Percentiles rank a stretch among this genome's conserved stretches.
Conservation (phyloP, 2,888 invertebrate species). For the Gryllus longicercus region DNA sequence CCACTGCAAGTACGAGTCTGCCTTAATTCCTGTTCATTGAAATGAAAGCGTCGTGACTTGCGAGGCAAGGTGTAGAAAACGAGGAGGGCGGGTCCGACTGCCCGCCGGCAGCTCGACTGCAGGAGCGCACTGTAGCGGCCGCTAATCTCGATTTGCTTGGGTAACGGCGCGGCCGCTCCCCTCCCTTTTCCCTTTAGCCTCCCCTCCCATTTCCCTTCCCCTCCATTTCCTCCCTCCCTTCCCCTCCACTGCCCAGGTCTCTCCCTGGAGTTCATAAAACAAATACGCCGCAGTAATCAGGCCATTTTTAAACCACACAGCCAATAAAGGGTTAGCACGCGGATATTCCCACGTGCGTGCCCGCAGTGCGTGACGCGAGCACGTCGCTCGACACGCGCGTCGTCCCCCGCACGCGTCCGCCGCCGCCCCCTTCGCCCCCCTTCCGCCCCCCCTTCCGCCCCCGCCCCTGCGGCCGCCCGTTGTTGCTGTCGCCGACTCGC, state of each 20-base stretch:
- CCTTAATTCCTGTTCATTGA: too few relatives aligned
- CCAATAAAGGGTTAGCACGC: slow-evolving; percentile 17
- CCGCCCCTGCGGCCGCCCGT: neutral
- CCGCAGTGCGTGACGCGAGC: neutral
- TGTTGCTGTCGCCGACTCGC: neutral
- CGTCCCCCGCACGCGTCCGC: neutral
- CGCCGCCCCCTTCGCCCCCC: neutral
- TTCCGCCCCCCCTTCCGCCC: neutral
- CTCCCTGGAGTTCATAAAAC: neutral
- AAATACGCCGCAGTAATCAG: slow-evolving; percentile 17
- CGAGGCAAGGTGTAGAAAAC: neutral
- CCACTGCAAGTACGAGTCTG: too few relatives aligned
- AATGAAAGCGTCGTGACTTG: neutral
- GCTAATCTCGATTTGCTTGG: slow-evolving; percentile 17
- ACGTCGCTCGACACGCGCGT: neutral
- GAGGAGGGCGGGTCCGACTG: neutral
- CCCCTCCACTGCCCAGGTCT: neutral
- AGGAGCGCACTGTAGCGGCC: neutral
- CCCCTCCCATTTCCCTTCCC: neutral
- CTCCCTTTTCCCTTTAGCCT: neutral
- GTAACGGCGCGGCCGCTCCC: neutral
- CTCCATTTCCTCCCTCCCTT: neutral
- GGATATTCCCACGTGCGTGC: slow-evolving; percentile 10
- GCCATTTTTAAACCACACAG: slow-evolving; percentile 17
- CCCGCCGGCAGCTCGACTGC: neutral